A percentile compares a stretch with the other conserved stretches of the same genome.
These are phyloP conservation scores for Aphidius ervi DNA, from an alignment of 1,140 invertebrate species.

Conservation along the genomic window DNA sequence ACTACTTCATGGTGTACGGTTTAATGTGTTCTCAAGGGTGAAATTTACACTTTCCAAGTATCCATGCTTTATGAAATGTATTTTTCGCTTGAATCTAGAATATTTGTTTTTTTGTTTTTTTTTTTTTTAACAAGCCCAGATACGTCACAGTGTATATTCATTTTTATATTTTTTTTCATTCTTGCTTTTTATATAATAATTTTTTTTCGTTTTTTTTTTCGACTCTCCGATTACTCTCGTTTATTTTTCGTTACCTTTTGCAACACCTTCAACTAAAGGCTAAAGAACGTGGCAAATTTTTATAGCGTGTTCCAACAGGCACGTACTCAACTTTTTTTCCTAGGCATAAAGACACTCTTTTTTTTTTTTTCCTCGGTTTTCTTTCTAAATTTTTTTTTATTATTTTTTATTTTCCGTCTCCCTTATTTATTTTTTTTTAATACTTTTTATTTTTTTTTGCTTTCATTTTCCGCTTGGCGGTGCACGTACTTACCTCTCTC, in stretches of 20 bases:
- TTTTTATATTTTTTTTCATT: slow-evolving; percentile 2
- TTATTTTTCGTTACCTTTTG: slow-evolving; percentile 4
- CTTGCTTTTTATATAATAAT: slow-evolving; percentile 7
- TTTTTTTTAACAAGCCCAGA: too few relatives aligned
- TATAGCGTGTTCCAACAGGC: slow-evolving; percentile 17
- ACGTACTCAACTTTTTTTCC: slow-evolving; percentile 17
- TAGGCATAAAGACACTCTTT: neutral
- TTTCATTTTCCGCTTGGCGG: slow-evolving; percentile 25
- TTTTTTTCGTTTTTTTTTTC: slow-evolving; percentile 13
- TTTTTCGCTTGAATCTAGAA: too few relatives aligned
- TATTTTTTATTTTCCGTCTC: neutral
- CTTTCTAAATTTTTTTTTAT: neutral
- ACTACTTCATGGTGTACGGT: too few relatives aligned
- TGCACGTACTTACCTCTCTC: slow-evolving; percentile 24
- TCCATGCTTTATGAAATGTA: too few relatives aligned
- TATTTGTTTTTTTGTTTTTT: too few relatives aligned
- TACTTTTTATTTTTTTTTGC: slow-evolving; percentile 19
- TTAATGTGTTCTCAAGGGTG: too few relatives aligned
- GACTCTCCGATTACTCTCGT: neutral
- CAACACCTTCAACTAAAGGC: slow-evolving; percentile 3
- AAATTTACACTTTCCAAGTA: too few relatives aligned
- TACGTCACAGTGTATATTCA: too few relatives aligned
- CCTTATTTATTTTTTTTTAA: slow-evolving; percentile 17
- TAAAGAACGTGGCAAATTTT: slow-evolving; percentile 20
- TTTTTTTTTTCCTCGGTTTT: neutral